phyloP scores from a whole-genome alignment of 2,797 vertebrate species.

The Clarias platycephalus region DNA sequence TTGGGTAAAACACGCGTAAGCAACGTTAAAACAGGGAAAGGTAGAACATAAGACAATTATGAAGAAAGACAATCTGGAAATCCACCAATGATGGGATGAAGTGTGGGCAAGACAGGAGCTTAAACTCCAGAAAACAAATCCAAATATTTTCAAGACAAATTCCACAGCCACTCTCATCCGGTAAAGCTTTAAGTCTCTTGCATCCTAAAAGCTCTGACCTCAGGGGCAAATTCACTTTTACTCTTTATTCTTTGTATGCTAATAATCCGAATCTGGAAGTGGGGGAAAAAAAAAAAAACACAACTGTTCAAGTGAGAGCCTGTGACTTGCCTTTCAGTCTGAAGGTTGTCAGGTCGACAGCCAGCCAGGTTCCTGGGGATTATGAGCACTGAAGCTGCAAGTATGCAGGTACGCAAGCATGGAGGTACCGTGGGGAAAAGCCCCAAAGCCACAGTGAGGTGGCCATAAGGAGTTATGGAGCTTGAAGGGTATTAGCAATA shows the following conservation, averaged over 20 bases:
- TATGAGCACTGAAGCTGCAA: constrained; percentile 17
- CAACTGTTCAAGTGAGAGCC: not conserved
- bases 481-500: not conserved
- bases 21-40: not conserved
- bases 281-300: not conserved
- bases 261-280: not conserved
- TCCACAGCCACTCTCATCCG: not conserved
- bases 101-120: not conserved
- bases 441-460: not conserved
- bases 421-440: not conserved
- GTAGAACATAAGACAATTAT: not conserved
- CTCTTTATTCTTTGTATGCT: not conserved
- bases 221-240: not conserved
- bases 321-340: not conserved
- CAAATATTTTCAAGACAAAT: too few relatives aligned
- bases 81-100: not conserved
- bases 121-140: not conserved
- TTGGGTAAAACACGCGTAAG: not conserved
- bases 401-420: not conserved
- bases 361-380: not conserved
- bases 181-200: not conserved
- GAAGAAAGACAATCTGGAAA: not conserved
- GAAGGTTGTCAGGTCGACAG: not conserved
- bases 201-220: not conserved
- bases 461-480: not conserved